Percentiles rank a stretch among this genome's conserved stretches.
phyloP scores from a whole-genome alignment of 2,888 invertebrate genomes.

The Drosophila nigricruria region DNA sequence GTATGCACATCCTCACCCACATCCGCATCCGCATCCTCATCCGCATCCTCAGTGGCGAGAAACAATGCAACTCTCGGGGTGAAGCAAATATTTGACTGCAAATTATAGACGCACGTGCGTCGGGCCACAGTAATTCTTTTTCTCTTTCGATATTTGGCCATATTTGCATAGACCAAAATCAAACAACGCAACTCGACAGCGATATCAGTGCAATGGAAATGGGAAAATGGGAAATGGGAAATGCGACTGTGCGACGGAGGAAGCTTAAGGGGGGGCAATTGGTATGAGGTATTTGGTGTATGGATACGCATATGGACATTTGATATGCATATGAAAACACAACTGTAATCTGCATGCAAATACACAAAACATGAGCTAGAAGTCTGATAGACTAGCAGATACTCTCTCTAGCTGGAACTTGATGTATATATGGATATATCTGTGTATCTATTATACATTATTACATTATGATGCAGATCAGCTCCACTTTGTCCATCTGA shows the following conservation, averaged over 20 bases:
- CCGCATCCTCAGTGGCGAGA: constrained; percentile 9
- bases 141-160: constrained; percentile 6
- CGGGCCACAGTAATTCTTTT: constrained; percentile 17
- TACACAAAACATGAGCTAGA: constrained; percentile 5
- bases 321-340: constrained; percentile 36
- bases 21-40: constrained; percentile 6
- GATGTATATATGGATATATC: no score
- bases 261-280: background rate
- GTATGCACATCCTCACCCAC: constrained; percentile 9
- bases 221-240: constrained; percentile 3
- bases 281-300: constrained; percentile 4
- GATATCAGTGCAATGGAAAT: constrained; percentile 4
- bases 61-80: constrained; percentile 6
- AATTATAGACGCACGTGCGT: constrained; percentile 50
- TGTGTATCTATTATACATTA: no score
- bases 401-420: background rate
- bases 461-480: no score
- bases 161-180: constrained; percentile 41
- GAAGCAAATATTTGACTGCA: constrained; percentile 56
- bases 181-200: constrained; percentile 28
- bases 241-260: background rate
- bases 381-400: background rate
- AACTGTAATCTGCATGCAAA: constrained; percentile 41
- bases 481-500: background rate
- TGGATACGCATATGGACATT: constrained; percentile 22